phyloP scores from a whole-genome alignment of 2,113 vertebrate genomes.

The chimpanzee (Pan troglodytes) region NHGRI_mPanTro3-v2.1_pri NC_072402.2:3517501-3518000 shows the following conservation, averaged over 20 bases:
- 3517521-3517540: neutral
- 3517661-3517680: neutral
- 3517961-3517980: accelerated
- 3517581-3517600: too few relatives aligned
- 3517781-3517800: neutral
- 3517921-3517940: accelerated
- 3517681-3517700: too few relatives aligned
- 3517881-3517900: accelerated
- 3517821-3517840: accelerated
- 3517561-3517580: accelerated
- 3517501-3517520: too few relatives aligned
- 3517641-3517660: neutral
- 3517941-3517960: accelerated
- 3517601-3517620: neutral
- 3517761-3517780: accelerated
- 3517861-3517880: accelerated
- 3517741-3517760: accelerated
- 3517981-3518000: accelerated
- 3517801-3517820: accelerated
- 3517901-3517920: accelerated
- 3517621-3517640: neutral
- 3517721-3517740: neutral
- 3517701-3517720: neutral
- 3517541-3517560: neutral
- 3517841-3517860: accelerated